Base-by-base conservation (phyloP, 2,797 vertebrate species). In the Macrochelys suwanniensis region DNA sequence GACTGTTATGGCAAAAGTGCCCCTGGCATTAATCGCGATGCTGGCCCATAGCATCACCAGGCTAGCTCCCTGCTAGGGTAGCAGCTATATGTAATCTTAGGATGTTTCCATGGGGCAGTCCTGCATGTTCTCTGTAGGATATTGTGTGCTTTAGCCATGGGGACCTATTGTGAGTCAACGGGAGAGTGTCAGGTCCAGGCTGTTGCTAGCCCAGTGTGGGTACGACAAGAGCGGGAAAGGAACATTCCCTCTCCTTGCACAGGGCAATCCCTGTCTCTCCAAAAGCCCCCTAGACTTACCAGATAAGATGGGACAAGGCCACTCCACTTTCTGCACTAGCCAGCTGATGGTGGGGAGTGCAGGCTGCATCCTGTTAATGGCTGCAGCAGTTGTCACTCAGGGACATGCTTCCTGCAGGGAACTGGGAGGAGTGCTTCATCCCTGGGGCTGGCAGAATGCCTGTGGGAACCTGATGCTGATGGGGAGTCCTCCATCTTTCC, bases 161-260 rank as follows among this genome's bases (percentile, higher is more conserved):
- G 0, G 57, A 87, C 47, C 16, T 77, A 4, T 25, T 37, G 79
- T 80, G 42, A 79, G 31, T 16, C 15, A 37, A 87, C n/a, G 74
- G 3, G 4, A 78, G 56, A 89, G 82, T 6, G 31, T 53, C 31
- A 61, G 26, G 15, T 61, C 15, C 59, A 33, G 59, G 4, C n/a
- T 81, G 47, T 45, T 25, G 59, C 54, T 53, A 56, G 0, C 0
- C 2, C n/a, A 74, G 11, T 57, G 2, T 77, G 21, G 45, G 25
- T 26, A 84, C n/a, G 84, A 5, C 23, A 28, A 85, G 17, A 3
- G 0, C 0, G 10, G 2, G 0, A 82, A 83, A 90, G 33, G 68
- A 13, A 53, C 51, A 19, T 33, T 85, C 54, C 3, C 89, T 86
- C 50, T 74, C 12, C 13, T 79, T 42, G 37, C 68, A 74, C 11